Evolutionary conservation across 2,888 invertebrate genomes (phyloP).

Genomic region (Drosophila gaucha): DNA sequence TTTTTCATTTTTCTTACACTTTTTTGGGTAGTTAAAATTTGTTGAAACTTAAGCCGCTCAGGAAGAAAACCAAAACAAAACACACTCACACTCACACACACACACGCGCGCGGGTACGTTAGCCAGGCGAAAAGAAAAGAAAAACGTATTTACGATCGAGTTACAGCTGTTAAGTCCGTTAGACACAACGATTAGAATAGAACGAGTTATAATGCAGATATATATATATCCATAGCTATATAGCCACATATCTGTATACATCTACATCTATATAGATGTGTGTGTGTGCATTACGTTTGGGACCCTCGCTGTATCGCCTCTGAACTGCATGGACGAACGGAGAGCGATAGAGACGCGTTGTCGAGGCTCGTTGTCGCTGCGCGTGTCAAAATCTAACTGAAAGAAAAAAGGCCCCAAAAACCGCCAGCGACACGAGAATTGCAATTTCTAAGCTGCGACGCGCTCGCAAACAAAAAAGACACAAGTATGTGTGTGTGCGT

Average conservation of each 20-base stretch:
- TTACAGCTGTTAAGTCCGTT: conserved; percentile 44
- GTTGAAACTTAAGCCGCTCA: neutral
- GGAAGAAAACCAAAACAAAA: conserved; percentile 15
- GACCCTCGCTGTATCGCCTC: conserved; percentile 3
- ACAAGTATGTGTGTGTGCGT: neutral
- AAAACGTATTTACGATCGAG: conserved; percentile 54
- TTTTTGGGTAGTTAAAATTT: neutral
- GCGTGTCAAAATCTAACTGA: conserved; percentile 75
- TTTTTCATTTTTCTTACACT: conserved; percentile 29
- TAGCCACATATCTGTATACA: neutral
- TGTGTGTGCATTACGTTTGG: conserved; percentile 12
- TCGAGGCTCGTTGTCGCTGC: conserved; percentile 63
- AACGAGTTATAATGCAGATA: conserved; percentile 21
- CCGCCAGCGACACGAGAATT: conserved; percentile 57
- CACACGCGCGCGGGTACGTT: neutral
- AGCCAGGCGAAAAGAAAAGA: conserved; percentile 13
- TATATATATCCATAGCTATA: neutral
- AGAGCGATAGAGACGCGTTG: conserved; percentile 22
- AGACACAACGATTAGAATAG: conserved; percentile 12
- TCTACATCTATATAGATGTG: neutral
- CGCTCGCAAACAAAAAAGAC: conserved; percentile 29
- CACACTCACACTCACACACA: conserved; percentile 17
- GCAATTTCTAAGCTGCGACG: conserved; percentile 73
- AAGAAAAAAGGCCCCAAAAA: conserved; percentile 61
- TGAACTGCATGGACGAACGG: conserved; percentile 15